Conservation (phyloP, 53 echinoderm and acorn worm species). For the Arbacia lixula region DNA sequence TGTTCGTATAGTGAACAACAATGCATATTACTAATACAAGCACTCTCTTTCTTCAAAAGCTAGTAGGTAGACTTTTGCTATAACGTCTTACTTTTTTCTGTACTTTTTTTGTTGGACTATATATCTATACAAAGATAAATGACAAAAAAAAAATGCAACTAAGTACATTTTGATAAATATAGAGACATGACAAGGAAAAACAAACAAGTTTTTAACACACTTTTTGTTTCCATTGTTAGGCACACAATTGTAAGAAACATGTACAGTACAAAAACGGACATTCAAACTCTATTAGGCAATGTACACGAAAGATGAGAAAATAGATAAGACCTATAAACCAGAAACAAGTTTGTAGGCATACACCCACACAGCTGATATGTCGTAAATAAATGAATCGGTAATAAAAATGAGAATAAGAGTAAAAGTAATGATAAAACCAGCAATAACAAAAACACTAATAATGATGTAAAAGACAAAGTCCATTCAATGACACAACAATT, state of each 20-base stretch:
- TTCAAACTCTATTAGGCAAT: no score
- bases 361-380: no score
- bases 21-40: slow-evolving; percentile 15
- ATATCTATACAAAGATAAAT: slow-evolving; percentile 26
- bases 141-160: not conserved
- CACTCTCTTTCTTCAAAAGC: slow-evolving; percentile 12
- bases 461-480: no score
- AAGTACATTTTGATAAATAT: slow-evolving; percentile 34
- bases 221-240: slow-evolving; percentile 6
- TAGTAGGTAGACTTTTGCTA: slow-evolving; percentile 10
- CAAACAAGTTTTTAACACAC: not conserved
- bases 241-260: slow-evolving; percentile 28
- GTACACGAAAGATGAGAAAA: no score
- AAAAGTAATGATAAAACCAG: no score
- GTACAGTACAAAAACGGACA: slow-evolving; percentile 27
- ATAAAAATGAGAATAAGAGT: no score
- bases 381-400: no score
- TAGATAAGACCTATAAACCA: no score
- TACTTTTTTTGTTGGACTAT: slow-evolving; percentile 18
- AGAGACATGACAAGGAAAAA: slow-evolving; percentile 20
- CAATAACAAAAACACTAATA: no score
- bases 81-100: slow-evolving; percentile 12
- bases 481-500: no score
- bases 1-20: slow-evolving; percentile 16
- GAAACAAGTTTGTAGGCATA: no score